Percentiles rank a stretch among this genome's conserved stretches.
Evolutionary conservation across 2,797 vertebrate genomes (phyloP).

Genomic region (Meda fulgida): DNA sequence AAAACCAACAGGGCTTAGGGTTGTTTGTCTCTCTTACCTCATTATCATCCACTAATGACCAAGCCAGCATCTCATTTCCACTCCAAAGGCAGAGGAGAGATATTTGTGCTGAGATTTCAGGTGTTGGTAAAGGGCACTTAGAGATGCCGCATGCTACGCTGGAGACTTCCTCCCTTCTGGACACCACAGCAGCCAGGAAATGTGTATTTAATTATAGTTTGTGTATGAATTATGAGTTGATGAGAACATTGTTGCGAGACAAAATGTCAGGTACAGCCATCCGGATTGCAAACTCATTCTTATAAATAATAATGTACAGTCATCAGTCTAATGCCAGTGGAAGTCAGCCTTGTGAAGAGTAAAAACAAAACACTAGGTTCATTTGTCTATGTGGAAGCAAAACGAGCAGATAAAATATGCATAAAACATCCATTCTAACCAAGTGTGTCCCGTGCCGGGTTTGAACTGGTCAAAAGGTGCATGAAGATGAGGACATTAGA

Average conservation of each 20-base stretch:
- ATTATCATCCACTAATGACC: slow-evolving; percentile 83
- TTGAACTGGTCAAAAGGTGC: slow-evolving; percentile 25
- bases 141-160: slow-evolving; percentile 61
- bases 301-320: not conserved
- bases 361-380: slow-evolving; percentile 27
- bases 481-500: slow-evolving; percentile 16
- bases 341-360: slow-evolving; percentile 10
- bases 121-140: slow-evolving; percentile 65
- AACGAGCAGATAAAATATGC: not conserved
- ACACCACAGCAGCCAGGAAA: slow-evolving; percentile 33
- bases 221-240: slow-evolving; percentile 30
- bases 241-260: slow-evolving; percentile 34
- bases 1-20: slow-evolving; percentile 81
- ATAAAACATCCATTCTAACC: slow-evolving; percentile 32
- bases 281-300: not conserved
- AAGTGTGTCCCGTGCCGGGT: not conserved
- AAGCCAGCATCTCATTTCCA: slow-evolving; percentile 79
- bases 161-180: slow-evolving; percentile 44
- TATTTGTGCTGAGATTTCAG: slow-evolving; percentile 65
- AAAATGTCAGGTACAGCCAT: slow-evolving; percentile 41
- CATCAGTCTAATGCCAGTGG: not conserved
- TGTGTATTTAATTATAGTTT: slow-evolving; percentile 38
- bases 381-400: not conserved
- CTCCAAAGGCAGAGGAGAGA: slow-evolving; percentile 68
- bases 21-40: slow-evolving; percentile 81